phyloP scores from a whole-genome alignment of 2,797 vertebrate genomes.

The Rousettus madagascariensis region DNA sequence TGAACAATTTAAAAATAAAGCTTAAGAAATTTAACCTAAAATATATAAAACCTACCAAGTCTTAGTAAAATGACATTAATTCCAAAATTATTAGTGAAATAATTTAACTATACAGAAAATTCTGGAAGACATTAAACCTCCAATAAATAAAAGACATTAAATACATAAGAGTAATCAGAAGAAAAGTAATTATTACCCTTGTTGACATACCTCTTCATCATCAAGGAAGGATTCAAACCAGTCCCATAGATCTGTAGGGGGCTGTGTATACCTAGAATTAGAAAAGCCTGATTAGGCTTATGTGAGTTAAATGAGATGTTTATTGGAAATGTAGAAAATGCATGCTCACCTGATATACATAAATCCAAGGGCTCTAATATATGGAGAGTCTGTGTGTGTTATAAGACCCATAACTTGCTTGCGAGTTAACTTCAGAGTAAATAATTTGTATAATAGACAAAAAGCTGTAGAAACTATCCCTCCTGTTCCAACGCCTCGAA shows the following conservation, averaged over 20 bases:
- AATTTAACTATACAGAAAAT: conserved; percentile 45
- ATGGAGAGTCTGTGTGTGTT: conserved; percentile 98
- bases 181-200: conserved; percentile 95
- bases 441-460: conserved; percentile 98
- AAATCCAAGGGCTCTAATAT: conserved; percentile 99
- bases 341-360: conserved; percentile 97
- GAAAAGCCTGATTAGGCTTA: conserved; percentile 66
- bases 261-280: conserved; percentile 95
- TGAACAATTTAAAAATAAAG: conserved; percentile 24
- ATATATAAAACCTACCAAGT: conserved; percentile 18
- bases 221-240: conserved; percentile 99
- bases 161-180: conserved; percentile 76
- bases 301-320: conserved; percentile 26
- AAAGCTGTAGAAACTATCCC: conserved; percentile 99
- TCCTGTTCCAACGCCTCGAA: conserved; percentile 98
- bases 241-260: conserved; percentile 97
- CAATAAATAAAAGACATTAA: conserved; percentile 38
- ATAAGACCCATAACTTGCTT: conserved; percentile 99
- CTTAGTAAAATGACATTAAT: conserved; percentile 47
- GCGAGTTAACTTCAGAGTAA: conserved; percentile 98
- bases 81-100: conserved; percentile 27
- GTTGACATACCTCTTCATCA: conserved; percentile 99
- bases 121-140: background rate
- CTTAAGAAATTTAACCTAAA: conserved; percentile 45
- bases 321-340: conserved; percentile 21